Base-by-base conservation (phyloP, 2,797 vertebrate genomes). In the Dicrostonyx torquatus region DNA sequence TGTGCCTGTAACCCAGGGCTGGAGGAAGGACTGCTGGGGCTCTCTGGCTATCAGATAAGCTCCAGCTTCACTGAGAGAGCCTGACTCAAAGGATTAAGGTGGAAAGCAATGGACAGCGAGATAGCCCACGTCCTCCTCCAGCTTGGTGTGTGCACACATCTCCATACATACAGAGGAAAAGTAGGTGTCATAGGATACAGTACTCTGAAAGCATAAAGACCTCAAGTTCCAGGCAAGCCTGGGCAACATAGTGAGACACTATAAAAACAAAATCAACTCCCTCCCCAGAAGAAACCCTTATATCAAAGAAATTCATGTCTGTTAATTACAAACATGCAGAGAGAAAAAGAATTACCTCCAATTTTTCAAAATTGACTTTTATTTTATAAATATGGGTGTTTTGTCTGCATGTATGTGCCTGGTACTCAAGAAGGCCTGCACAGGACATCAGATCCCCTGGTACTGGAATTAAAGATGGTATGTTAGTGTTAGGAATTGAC, bases 341-440 rank as follows among this genome's bases (percentile, higher is more conserved):
- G 17, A 94, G 64, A 90, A 94, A 80, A 75, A 68, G 22, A 90
- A 79, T 90, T 79, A 79, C 14, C n/a, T 14, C 48, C 17, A 70
- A 50, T 1, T 26, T 60, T 80, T 80, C 20, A 78, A 55, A 55
- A 24, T 10, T 77, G 48, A 31, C 43, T 48, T 31, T 34, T 83
- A 83, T 64, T 64, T 82, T 64, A 45, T 13, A 20, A 62, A 45
- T 84, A 66, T 6, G 22, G 48, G 34, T 86, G n/a, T 53, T 40
- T 86, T 70, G 34, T 29, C 45, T 70, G 24, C 34, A 40, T 40
- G 45, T 18, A 17, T 55, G 24, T 48, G 62, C 31, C 62, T 84
- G 31, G 45, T 37, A 31, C 43, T 85, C 62, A 68, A 85, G 20
- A 13, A 85, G 62, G 11, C 43, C 82, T 48, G 18, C 22, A 66